phyloP scores from a whole-genome alignment of 2,888 invertebrate genomes.

The Myopa testacea region DNA sequence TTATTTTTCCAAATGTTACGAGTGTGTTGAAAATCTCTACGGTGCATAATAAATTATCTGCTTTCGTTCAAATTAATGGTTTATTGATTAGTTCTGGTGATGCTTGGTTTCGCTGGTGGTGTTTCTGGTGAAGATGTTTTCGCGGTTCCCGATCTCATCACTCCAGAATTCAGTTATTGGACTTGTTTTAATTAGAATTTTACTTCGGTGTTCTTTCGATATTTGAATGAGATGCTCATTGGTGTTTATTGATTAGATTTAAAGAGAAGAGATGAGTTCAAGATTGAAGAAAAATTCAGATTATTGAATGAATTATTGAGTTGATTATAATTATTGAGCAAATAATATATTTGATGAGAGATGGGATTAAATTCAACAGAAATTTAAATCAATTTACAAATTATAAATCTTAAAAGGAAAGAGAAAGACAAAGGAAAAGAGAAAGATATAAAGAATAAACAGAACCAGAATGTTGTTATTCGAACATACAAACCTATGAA shows the following conservation, averaged over 20 bases:
- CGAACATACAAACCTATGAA: too few relatives aligned
- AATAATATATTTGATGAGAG: too few relatives aligned
- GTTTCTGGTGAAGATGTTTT: not conserved
- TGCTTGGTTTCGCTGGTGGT: constrained; percentile 17
- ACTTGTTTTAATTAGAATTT: too few relatives aligned
- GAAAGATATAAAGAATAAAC: too few relatives aligned
- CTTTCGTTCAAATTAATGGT: constrained; percentile 48
- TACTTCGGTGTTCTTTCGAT: too few relatives aligned
- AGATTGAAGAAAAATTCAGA: not conserved
- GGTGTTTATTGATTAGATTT: too few relatives aligned
- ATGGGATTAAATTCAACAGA: too few relatives aligned
- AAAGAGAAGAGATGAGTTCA: not conserved
- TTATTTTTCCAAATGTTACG: not conserved
- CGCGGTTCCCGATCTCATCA: not conserved
- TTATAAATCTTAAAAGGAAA: too few relatives aligned
- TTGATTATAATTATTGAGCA: not conserved
- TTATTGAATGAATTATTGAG: not conserved
- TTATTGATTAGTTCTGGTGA: constrained; percentile 48
- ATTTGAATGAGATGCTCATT: too few relatives aligned
- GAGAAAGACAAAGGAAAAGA: too few relatives aligned
- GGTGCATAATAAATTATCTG: constrained; percentile 45
- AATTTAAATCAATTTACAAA: too few relatives aligned
- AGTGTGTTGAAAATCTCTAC: constrained; percentile 5
- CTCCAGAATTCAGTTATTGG: not conserved
- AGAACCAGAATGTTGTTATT: too few relatives aligned